Conservation (phyloP, 2,113 vertebrate genomes). For the Poeciliopsis prolifica region DNA sequence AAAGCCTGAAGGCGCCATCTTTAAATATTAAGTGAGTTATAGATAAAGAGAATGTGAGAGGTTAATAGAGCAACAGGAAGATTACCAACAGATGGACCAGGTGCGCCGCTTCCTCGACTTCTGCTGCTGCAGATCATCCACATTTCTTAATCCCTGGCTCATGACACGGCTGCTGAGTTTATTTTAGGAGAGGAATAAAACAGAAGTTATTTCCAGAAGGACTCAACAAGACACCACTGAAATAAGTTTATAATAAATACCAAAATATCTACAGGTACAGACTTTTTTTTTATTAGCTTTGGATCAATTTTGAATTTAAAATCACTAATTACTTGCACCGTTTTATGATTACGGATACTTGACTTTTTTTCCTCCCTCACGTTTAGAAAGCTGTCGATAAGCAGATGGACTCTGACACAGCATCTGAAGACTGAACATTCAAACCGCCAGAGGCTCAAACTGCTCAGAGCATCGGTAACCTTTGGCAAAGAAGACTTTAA, state of each 20-base stretch:
- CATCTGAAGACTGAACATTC: conserved; percentile 39
- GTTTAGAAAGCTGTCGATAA: background rate
- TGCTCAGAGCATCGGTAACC: conserved; percentile 31
- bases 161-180: conserved; percentile 1
- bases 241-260: background rate
- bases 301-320: background rate
- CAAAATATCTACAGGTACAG: background rate
- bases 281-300: background rate
- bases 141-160: conserved; percentile 22
- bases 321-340: background rate
- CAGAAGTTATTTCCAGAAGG: conserved; percentile 10
- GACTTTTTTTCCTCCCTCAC: background rate
- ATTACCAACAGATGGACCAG: conserved; percentile 46
- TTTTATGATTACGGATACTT: too few species aligned
- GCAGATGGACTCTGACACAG: conserved; percentile 28
- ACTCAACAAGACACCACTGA: background rate
- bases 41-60: background rate
- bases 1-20: background rate
- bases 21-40: background rate
- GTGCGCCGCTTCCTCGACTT: background rate
- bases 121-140: conserved; percentile 42
- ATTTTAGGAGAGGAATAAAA: conserved; percentile 10
- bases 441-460: conserved; percentile 23
- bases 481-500: conserved; percentile 74
- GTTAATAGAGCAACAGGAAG: conserved; percentile 3